Conservation (phyloP, 2,888 invertebrate species). For the Agriopis aurantiaria region DNA sequence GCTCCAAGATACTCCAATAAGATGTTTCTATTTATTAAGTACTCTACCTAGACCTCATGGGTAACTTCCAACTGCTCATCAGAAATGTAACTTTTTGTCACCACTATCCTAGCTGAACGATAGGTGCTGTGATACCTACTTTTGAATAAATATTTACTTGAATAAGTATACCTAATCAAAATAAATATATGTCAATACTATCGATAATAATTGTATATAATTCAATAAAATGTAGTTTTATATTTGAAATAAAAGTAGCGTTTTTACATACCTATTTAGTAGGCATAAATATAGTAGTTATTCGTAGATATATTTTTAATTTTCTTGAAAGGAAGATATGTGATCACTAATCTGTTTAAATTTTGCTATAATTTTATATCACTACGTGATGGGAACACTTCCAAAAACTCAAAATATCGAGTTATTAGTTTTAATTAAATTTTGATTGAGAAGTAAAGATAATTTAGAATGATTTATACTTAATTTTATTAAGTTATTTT, state of each 20-base stretch:
- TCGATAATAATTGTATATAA: constrained; percentile 47
- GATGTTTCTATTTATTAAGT: constrained; percentile 33
- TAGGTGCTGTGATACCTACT: constrained; percentile 28
- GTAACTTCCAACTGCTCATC: neutral
- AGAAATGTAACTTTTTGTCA: neutral
- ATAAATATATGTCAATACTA: constrained; percentile 45
- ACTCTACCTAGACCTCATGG: constrained; percentile 24
- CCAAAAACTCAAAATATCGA: constrained; percentile 54
- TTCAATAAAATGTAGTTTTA: constrained; percentile 49
- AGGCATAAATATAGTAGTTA: constrained; percentile 39
- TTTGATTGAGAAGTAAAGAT: constrained; percentile 53
- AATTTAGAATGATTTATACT: constrained; percentile 73
- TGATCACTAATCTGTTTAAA: constrained; percentile 63
- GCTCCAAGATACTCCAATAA: constrained; percentile 20
- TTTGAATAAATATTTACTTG: constrained; percentile 42
- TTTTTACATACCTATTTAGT: constrained; percentile 52
- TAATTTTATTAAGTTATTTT: constrained; percentile 73
- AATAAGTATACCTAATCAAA: constrained; percentile 14
- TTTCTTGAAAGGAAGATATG: constrained; percentile 77
- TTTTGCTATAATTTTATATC: constrained; percentile 64
- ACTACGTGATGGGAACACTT: constrained; percentile 66
- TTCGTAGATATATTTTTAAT: constrained; percentile 27
- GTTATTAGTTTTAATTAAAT: constrained; percentile 31
- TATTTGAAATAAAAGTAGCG: constrained; percentile 55
- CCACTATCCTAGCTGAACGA: constrained; percentile 4